A percentile compares a stretch with the other conserved stretches of the same genome.
These are phyloP conservation scores for Malthinus seriepunctatus DNA, from an alignment of 2,888 invertebrate genomes.

Conservation along the genomic window DNA sequence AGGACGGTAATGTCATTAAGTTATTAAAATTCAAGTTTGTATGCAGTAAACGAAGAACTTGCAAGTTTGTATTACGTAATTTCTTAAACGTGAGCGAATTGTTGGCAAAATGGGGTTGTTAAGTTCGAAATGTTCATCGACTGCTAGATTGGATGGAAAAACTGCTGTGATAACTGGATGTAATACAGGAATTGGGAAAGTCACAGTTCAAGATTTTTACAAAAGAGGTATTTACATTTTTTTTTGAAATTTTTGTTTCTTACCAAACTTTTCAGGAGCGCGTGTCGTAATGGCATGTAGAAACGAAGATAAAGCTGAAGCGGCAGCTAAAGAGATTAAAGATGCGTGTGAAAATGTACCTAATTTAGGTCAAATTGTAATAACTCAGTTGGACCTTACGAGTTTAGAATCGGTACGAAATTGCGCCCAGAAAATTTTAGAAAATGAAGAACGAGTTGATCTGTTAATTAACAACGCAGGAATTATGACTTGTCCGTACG, in stretches of 20 bases:
- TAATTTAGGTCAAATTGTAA: conserved; percentile 49
- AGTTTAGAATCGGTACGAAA: conserved; percentile 53
- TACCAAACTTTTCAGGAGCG: background rate
- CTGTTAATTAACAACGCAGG: conserved; percentile 74
- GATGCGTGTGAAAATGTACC: conserved; percentile 47
- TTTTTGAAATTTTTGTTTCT: conserved; percentile 13
- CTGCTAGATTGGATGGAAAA: conserved; percentile 53
- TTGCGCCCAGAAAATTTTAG: conserved; percentile 54
- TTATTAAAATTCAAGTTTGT: no score
- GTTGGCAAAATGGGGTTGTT: conserved; percentile 45
- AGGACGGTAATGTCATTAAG: no score
- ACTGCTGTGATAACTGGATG: conserved; percentile 50
- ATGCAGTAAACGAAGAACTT: no score
- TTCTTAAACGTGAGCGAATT: no score
- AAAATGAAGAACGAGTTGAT: conserved; percentile 59
- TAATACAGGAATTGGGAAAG: conserved; percentile 52
- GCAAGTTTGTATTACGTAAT: no score
- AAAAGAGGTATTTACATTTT: conserved; percentile 49
- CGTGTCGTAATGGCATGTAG: conserved; percentile 57
- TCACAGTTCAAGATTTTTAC: conserved; percentile 44
- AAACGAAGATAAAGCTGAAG: conserved; percentile 56
- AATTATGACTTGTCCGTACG: conserved; percentile 65
- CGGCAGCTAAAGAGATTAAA: conserved; percentile 58
- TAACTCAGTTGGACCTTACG: conserved; percentile 54
- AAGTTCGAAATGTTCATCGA: conserved; percentile 44